These are phyloP conservation scores for Bombus soroeensis DNA, from an alignment of 1,140 invertebrate genomes.

Conservation along the genomic window DNA sequence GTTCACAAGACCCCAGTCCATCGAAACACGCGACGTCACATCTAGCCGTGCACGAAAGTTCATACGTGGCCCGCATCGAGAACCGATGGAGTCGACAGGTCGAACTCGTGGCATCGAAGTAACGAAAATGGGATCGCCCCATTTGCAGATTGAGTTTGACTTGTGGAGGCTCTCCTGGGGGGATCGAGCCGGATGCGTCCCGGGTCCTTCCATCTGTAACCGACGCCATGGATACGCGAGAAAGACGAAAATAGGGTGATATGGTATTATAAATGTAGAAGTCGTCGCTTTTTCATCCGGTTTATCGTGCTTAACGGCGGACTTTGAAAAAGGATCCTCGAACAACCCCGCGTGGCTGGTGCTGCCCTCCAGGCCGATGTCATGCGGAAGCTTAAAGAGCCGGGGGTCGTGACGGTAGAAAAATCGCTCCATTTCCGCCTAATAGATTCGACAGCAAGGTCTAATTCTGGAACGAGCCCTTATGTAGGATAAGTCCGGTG, in stretches of 20 bases:
- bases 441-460: not conserved
- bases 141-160: conserved; percentile 65
- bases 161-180: conserved; percentile 6
- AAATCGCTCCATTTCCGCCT: conserved; percentile 16
- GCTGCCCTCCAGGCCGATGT: not conserved
- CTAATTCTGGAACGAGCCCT: not conserved
- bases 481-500: not conserved
- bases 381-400: conserved; percentile 2
- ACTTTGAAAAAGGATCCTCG: conserved; percentile 43
- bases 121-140: conserved; percentile 62
- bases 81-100: not conserved
- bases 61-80: not conserved
- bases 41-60: not conserved
- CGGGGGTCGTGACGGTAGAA: not conserved
- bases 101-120: conserved; percentile 33
- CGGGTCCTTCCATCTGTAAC: conserved; percentile 20
- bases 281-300: conserved; percentile 49
- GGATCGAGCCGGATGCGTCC: conserved; percentile 43
- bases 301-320: conserved; percentile 53
- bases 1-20: not conserved
- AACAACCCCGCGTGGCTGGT: not conserved
- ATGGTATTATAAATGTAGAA: conserved; percentile 65
- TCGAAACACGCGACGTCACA: not conserved
- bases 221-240: conserved; percentile 22
- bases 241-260: conserved; percentile 47